Evolutionary conservation across 2,888 invertebrate genomes (phyloP).

Genomic region (Agrochola litura): DNA sequence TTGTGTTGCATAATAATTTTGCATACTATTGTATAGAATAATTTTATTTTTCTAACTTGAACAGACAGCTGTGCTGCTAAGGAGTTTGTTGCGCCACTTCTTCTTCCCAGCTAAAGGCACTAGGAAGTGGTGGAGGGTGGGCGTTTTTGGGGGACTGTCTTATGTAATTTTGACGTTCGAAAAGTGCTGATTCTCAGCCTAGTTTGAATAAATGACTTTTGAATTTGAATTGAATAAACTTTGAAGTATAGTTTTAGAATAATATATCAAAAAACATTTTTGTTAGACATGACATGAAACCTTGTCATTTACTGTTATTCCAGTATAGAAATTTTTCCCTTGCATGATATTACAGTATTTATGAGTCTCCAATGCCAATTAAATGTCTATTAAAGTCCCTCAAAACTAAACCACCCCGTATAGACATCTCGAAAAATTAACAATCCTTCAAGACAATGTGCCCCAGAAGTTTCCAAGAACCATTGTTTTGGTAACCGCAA

Average conservation of each 20-base stretch:
- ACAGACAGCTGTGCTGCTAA: no score
- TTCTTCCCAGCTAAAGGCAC: no score
- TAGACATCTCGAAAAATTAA: constrained; percentile 72
- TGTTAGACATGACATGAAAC: background rate
- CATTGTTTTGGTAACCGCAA: constrained; percentile 79
- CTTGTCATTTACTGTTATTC: background rate
- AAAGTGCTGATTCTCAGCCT: no score
- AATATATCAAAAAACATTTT: background rate
- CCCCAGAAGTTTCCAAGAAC: constrained; percentile 77
- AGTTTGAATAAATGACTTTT: no score
- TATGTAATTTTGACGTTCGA: no score
- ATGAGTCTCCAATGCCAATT: background rate
- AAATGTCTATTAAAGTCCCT: background rate
- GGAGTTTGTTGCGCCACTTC: no score
- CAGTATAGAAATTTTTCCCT: background rate
- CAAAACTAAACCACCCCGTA: constrained; percentile 69
- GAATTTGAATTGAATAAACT: no score
- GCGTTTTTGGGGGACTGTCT: no score
- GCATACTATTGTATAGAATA: no score
- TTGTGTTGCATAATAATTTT: no score
- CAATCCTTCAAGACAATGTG: constrained; percentile 77
- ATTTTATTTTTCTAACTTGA: no score
- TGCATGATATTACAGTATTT: background rate
- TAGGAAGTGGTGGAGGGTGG: no score
- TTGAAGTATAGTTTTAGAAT: background rate